phyloP scores from a whole-genome alignment of 2,113 vertebrate species.

The Aegithalos caudatus region DNA sequence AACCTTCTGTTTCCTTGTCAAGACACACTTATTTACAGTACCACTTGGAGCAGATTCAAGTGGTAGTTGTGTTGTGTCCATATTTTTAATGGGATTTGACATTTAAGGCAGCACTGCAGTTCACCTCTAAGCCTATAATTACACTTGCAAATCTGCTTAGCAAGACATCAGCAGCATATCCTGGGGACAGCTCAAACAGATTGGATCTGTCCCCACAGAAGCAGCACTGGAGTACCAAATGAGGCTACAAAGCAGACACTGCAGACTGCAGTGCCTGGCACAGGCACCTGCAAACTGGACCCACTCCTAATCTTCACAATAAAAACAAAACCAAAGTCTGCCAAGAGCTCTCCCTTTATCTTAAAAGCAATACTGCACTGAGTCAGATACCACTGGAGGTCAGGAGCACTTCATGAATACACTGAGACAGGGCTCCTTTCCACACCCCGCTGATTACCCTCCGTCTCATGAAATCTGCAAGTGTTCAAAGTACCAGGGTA shows the following conservation, averaged over 20 bases:
- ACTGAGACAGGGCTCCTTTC: background rate
- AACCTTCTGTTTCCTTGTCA: background rate
- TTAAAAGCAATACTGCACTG: background rate
- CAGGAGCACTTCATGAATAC: slow-evolving; percentile 1
- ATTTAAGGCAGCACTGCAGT: slow-evolving; percentile 17
- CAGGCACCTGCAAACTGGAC: background rate
- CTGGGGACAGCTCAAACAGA: background rate
- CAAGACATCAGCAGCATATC: background rate
- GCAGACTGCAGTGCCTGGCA: background rate
- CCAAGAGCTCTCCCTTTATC: background rate
- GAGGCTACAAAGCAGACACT: background rate
- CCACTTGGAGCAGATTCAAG: background rate
- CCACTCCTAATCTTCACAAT: background rate
- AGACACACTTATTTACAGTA: background rate
- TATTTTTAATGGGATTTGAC: background rate
- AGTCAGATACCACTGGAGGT: slow-evolving; percentile 40
- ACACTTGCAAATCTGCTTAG: slow-evolving; percentile 21
- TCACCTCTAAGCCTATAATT: background rate
- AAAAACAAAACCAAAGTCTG: background rate
- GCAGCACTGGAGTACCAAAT: background rate
- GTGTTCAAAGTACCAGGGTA: background rate
- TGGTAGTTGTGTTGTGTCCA: background rate
- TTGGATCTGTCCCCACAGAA: background rate
- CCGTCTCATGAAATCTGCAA: background rate
- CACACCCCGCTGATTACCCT: background rate